These are phyloP conservation scores for Metaphire vulgaris DNA, from an alignment of 1,140 invertebrate species.

Conservation along the genomic window DNA sequence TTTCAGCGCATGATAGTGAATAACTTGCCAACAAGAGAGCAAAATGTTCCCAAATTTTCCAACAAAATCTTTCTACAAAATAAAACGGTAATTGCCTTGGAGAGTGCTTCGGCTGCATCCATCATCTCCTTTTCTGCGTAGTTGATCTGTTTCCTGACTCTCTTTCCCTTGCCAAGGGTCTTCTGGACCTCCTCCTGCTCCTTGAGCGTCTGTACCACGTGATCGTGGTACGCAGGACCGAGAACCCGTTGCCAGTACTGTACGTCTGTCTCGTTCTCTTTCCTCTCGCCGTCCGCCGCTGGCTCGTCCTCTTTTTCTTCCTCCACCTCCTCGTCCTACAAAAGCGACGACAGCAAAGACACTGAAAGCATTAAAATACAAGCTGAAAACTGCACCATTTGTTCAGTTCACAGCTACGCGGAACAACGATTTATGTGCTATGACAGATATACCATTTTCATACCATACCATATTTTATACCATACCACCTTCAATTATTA, in stretches of 20 bases:
- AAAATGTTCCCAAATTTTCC: no score
- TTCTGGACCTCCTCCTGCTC: constrained; percentile 87
- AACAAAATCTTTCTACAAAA: no score
- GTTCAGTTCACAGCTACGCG: background rate
- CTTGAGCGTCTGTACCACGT: constrained; percentile 80
- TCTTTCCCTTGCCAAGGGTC: constrained; percentile 55
- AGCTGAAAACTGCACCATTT: constrained; percentile 30
- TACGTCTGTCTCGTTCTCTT: constrained; percentile 56
- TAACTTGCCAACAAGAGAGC: no score
- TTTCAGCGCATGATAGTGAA: no score
- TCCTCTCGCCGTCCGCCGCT: constrained; percentile 58
- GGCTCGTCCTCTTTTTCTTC: constrained; percentile 84
- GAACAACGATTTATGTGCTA: no score
- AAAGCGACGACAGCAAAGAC: no score
- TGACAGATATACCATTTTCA: background rate
- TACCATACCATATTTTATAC: background rate
- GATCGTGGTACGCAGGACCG: constrained; percentile 80
- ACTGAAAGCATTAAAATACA: constrained; percentile 28
- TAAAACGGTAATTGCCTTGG: constrained; percentile 7
- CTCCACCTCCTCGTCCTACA: constrained; percentile 81
- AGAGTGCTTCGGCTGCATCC: constrained; percentile 20
- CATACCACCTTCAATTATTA: no score
- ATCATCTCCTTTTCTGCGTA: constrained; percentile 90
- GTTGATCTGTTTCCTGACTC: constrained; percentile 62
- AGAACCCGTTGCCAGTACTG: constrained; percentile 97